Base-by-base conservation (phyloP, 2,797 vertebrate species). In the Helicolenus hilgendorfi region DNA sequence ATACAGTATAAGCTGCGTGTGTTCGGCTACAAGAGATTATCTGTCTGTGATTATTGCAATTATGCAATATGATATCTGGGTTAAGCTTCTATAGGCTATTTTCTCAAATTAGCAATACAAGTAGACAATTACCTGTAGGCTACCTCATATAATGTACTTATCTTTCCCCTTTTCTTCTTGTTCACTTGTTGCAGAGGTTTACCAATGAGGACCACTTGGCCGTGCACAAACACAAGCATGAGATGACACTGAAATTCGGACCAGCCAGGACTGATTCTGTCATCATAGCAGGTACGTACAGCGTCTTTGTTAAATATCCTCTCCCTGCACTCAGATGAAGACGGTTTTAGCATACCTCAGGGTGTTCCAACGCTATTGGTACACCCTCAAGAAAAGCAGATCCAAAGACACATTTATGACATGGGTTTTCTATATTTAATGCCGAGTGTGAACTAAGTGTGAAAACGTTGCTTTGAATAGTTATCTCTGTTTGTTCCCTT, bases 141-240 rank as follows among this genome's bases (percentile, higher is more conserved):
- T 62, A 27, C 85, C 89, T 92, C 56, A n/a, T 88, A 63, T 71
- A 64, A 79, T 83, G 62, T 86, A 8, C 71, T 78, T 60, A 63
- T 74, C 18, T 64, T 65, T 59, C 22, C 38, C 81, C 31, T 63
- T 80, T 33, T 72, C 2, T 75, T 77, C 9, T 88, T 35, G 13
- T 81, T 84, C 86, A 83, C 0, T 94, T 95, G 79, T 93, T 95
- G 24, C 94, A 99, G 99, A 98, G 99, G 96, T 99, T 99, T 94
- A 99, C 99, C 81, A 99, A 99, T 76, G 99, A 99, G 97, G 99
- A 99, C 97, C 99, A 99, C 97, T 98, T 99, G 97, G 98, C 99
- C 24, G 99, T 99, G 84, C 99, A 99, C 96, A 99, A 98, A 97
- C 99, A 99, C 97, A 99, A 99, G 95, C 99, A 99, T 81, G 99